Conservation (phyloP, 2,888 invertebrate genomes). For the Eilema sororculum region DNA sequence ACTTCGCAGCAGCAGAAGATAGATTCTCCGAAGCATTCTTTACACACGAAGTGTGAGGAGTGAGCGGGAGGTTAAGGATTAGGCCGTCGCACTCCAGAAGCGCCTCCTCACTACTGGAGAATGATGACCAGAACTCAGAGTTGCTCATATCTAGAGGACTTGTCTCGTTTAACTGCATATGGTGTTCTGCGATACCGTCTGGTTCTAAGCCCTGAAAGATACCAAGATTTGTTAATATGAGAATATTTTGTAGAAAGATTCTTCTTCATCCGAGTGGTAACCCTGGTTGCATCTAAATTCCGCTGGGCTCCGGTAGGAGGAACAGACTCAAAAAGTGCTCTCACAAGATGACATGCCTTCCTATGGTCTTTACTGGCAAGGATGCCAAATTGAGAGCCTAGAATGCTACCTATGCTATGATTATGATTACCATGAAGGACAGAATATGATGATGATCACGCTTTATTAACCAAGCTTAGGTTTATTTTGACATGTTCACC, state of each 20-base stretch:
- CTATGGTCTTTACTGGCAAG: too few species aligned
- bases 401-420: too few species aligned
- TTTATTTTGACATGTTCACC: neutral
- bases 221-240: neutral
- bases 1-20: conserved; percentile 81
- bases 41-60: conserved; percentile 88
- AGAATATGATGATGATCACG: too few species aligned
- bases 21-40: conserved; percentile 71
- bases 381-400: too few species aligned
- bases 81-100: conserved; percentile 91
- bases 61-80: conserved; percentile 90
- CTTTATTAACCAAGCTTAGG: neutral
- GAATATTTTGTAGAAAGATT: neutral
- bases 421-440: too few species aligned
- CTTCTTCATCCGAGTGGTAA: neutral
- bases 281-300: neutral
- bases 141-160: conserved; percentile 90
- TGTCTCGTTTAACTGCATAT: conserved; percentile 89
- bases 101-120: conserved; percentile 93
- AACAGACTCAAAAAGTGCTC: too few species aligned
- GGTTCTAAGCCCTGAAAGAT: conserved; percentile 82
- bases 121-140: conserved; percentile 93
- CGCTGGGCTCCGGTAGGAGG: too few species aligned
- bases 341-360: too few species aligned
- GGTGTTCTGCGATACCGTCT: conserved; percentile 89